Evolutionary conservation across 2,113 vertebrate species (phyloP), one percentile per base, ranked within the genome.

Genomic region (Psilopsiagon aurifrons): DNA sequence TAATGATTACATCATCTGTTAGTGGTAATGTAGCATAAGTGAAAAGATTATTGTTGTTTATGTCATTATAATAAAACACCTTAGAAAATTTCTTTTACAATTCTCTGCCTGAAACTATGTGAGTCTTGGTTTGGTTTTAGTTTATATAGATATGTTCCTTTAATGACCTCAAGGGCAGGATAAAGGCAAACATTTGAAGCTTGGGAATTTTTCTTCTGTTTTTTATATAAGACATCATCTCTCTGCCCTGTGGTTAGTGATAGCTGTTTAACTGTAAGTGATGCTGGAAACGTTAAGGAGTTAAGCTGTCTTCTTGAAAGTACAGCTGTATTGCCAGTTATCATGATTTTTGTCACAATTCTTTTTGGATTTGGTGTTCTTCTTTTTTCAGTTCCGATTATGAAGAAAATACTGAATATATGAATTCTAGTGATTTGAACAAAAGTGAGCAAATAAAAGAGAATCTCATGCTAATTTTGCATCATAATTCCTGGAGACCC

Each of bases 171-270:
- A 84, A 66, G 29, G 25, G 11, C 23, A 60, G 20, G 18, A 29
- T 19, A 84, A 55, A 59, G 0, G 3, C 4, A 35, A 70, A 33
- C 9, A 52, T 82, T 78, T 31, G 74, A 78, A 66, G 13, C 17
- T 87, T 81, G 60, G 33, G 15, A 49, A 31, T 82, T 70, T 82
- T 75, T 78, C 9, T 78, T 78, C 31, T 41, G 16, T 18, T 44
- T 93, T 78, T 31, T 29, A 10, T 52, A 6, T 28, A 17, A 66
- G 5, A 24, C 3, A 37, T 67, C 1, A 41, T 63, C 12, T 39
- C 4, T 39, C 35, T 83, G 9, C 25, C 43, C 10, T 69, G 35
- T 77, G 27, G 17, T 33, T 44, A 83, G 35, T 0, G 0, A 4
- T 63, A 54, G 13, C 27, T 67, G 4, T 64, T 80, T 77, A 62